Percentiles rank a stretch among this genome's conserved stretches.
Evolutionary conservation across 2,113 vertebrate genomes (phyloP).

Genomic region (Calypte anna): DNA sequence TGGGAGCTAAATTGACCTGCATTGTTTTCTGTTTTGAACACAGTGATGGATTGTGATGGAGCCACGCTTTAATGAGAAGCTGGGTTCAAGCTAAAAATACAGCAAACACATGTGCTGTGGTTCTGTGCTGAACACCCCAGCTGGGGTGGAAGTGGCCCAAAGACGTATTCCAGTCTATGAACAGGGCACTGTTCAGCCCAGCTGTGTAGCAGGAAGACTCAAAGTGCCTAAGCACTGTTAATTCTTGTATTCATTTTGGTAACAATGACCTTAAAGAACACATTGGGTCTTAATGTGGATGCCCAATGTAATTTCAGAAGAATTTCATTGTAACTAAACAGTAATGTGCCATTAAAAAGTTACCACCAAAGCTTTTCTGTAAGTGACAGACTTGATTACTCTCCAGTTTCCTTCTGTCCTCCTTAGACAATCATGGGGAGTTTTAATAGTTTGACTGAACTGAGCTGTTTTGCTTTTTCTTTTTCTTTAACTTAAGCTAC

Average conservation of each 20-base stretch:
- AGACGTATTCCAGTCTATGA: slow-evolving; percentile 70
- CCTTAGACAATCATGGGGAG: slow-evolving; percentile 8
- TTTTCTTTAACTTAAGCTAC: slow-evolving; percentile 36
- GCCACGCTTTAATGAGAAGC: slow-evolving; percentile 19
- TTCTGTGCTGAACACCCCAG: slow-evolving; percentile 58
- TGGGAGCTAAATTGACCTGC: slow-evolving; percentile 10
- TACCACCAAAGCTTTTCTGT: slow-evolving; percentile 50
- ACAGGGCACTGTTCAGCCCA: slow-evolving; percentile 79
- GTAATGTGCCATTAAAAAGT: slow-evolving; percentile 59
- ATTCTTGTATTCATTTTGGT: slow-evolving; percentile 73
- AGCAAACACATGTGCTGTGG: slow-evolving; percentile 13
- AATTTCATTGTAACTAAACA: slow-evolving; percentile 73
- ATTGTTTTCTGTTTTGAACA: slow-evolving; percentile 60
- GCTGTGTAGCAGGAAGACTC: slow-evolving; percentile 76
- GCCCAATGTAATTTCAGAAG: slow-evolving; percentile 68
- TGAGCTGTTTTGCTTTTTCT: slow-evolving; percentile 19
- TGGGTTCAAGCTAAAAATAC: slow-evolving; percentile 72
- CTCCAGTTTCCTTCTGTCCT: slow-evolving; percentile 53
- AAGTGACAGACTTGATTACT: slow-evolving; percentile 62
- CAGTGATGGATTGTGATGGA: slow-evolving; percentile 60
- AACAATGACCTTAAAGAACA: slow-evolving; percentile 73
- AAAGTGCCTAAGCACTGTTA: slow-evolving; percentile 42
- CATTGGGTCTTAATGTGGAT: slow-evolving; percentile 52
- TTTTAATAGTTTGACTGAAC: slow-evolving; percentile 53
- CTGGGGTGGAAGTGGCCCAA: slow-evolving; percentile 70